Percentiles rank a stretch among this genome's conserved stretches.
Conservation (phyloP, 1,140 invertebrate species). For the Tenebrio molitor region DNA sequence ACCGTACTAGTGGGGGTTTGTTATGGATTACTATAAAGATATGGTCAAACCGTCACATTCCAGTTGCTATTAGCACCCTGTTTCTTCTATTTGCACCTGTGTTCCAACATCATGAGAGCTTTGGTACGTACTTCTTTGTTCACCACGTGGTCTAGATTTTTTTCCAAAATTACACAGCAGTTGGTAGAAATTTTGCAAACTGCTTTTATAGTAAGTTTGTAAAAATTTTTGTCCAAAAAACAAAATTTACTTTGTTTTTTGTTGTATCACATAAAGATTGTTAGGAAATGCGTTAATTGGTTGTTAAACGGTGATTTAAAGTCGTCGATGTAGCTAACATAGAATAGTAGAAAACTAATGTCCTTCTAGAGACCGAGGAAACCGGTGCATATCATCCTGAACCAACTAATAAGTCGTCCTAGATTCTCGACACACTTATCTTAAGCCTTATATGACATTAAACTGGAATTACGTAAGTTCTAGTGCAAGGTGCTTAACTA, state of each 20-base stretch:
- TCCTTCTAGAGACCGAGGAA: too few species aligned
- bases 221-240: too few species aligned
- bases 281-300: too few species aligned
- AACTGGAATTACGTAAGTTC: slow-evolving; percentile 16
- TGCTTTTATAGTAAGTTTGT: too few species aligned
- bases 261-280: too few species aligned
- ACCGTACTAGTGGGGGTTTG: slow-evolving; percentile 40
- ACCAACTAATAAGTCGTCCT: neutral
- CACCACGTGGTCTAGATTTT: neutral
- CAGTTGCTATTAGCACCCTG: slow-evolving; percentile 26
- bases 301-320: too few species aligned
- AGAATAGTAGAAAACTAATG: too few species aligned
- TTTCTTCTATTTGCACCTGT: slow-evolving; percentile 40
- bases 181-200: too few species aligned
- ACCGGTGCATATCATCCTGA: too few species aligned
- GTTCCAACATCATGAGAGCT: slow-evolving; percentile 46
- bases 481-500: slow-evolving; percentile 36
- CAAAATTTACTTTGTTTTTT: too few species aligned
- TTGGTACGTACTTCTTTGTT: slow-evolving; percentile 41
- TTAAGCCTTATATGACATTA: slow-evolving; percentile 4
- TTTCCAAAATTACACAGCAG: too few species aligned
- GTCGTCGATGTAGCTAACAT: too few species aligned
- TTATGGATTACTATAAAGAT: slow-evolving; percentile 41
- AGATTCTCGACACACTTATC: neutral
- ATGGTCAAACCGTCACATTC: slow-evolving; percentile 24